Evolutionary conservation across 2,113 vertebrate species (phyloP), one percentile per base, ranked within the genome.

Genomic region (Spea bombifrons): DNA sequence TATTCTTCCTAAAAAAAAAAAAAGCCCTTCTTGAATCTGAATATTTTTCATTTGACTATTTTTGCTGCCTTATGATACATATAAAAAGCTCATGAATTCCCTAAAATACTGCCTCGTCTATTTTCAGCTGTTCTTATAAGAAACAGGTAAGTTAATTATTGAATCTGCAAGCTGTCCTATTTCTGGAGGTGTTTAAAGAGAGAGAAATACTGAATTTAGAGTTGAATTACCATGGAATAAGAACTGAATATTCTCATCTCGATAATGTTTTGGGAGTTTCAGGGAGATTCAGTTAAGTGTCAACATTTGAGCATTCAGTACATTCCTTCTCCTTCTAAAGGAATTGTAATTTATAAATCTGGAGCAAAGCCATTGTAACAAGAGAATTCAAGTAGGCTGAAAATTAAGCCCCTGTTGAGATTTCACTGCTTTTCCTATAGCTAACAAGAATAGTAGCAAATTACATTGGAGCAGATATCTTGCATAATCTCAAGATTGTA

Each of bases 401-500:
- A 81, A 75, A 75, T 73, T 15, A 64, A 44, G 49, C 75, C 66
- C 61, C 76, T 46, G 68, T 71, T 71, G 68, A 64, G 68, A 53
- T 63, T 50, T 71, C 47, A 71, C 57, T 16, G 46, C 44, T 71
- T 15, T 78, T 10, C 76, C 57, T 83, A 66, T 52, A 86, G 68
- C 55, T 84, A 83, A 66, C 59, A 76, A 76, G 71, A 70, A 7
- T 17, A 0, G 8, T 30, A 8, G 49, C 71, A 81, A 81, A 75
- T 68, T 57, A 5, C 63, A 77, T 79, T 76, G 5, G 44, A 81
- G 12, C 76, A 48, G 57, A 68, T 77, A 68, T 76, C 61, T 16
- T 5, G 49, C 76, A 72, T 81, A 78, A 69, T 82, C 82, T 81
- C 69, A 79, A 53, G 63, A 84, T 82, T 75, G 55, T 76, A 66